Evolutionary conservation across 92 coral and sea anemone species (phyloP).

Genomic region (Umimayanthus kanabou): DNA sequence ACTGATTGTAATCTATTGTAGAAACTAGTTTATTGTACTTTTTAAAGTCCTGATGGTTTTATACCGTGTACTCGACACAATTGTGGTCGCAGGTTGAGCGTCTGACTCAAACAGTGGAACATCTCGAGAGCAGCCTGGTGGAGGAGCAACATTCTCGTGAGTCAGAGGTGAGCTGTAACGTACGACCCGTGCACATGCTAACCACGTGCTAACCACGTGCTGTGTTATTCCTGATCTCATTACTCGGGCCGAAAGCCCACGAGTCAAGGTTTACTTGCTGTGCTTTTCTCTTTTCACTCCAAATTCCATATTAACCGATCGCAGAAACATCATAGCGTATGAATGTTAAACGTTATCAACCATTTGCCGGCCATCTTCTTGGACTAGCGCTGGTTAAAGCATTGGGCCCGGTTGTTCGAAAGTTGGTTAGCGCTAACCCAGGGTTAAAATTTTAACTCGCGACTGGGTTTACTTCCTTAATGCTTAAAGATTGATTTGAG

Average conservation of each 20-base stretch:
- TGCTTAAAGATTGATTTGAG: no score
- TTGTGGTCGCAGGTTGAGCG: slow-evolving; percentile 66
- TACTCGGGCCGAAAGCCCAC: neutral
- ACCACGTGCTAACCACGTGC: neutral
- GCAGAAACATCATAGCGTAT: neutral
- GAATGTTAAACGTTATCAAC: no score
- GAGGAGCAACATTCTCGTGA: slow-evolving; percentile 57
- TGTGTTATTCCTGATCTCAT: neutral
- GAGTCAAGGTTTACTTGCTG: neutral
- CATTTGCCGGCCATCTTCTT: no score
- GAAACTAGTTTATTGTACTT: no score
- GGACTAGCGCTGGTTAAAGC: no score
- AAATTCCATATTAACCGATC: neutral
- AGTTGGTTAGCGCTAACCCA: no score
- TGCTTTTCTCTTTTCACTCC: neutral
- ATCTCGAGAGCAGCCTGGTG: slow-evolving; percentile 60
- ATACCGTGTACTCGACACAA: no score
- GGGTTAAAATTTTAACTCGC: no score
- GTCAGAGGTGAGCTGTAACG: slow-evolving; percentile 64
- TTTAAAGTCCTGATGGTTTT: no score
- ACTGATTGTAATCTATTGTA: neutral
- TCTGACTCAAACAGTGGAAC: slow-evolving; percentile 70
- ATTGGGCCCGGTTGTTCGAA: no score
- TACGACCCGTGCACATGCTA: neutral
- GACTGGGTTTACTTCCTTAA: no score